Evolutionary conservation across 2,888 invertebrate species (phyloP).

Genomic region (Ophioninae sp.): DNA sequence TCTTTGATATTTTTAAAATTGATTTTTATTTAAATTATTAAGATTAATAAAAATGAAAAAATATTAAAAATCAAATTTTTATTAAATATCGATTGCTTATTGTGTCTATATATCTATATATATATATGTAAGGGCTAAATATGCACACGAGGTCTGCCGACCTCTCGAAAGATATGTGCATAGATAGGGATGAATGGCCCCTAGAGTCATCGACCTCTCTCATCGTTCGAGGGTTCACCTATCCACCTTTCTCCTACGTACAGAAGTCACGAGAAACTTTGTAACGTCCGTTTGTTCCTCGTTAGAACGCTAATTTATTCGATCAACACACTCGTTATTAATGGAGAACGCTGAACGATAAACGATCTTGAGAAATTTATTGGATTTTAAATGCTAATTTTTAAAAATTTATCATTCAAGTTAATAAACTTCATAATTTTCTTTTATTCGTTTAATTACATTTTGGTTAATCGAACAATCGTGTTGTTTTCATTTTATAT

Average conservation of each 20-base stretch:
- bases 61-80: too few species aligned
- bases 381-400: too few species aligned
- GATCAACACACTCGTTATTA: conserved; percentile 57
- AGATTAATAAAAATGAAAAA: too few species aligned
- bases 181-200: conserved; percentile 71
- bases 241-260: conserved; percentile 9
- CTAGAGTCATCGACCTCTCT: conserved; percentile 68
- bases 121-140: conserved; percentile 45
- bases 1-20: too few species aligned
- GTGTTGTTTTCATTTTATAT: neutral
- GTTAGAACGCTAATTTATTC: conserved; percentile 48
- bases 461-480: too few species aligned
- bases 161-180: conserved; percentile 72
- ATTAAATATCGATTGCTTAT: too few species aligned
- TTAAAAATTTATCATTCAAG: too few species aligned
- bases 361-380: neutral
- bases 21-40: too few species aligned
- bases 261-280: conserved; percentile 34
- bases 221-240: conserved; percentile 32
- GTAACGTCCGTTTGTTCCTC: conserved; percentile 39
- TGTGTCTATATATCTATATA: too few species aligned
- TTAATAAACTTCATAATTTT: too few species aligned
- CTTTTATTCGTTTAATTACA: too few species aligned
- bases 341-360: conserved; percentile 33
- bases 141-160: conserved; percentile 67